These are phyloP conservation scores for Stichodactyla helianthus DNA, from an alignment of 64 coral and sea anemone species.

Conservation along the genomic window DNA sequence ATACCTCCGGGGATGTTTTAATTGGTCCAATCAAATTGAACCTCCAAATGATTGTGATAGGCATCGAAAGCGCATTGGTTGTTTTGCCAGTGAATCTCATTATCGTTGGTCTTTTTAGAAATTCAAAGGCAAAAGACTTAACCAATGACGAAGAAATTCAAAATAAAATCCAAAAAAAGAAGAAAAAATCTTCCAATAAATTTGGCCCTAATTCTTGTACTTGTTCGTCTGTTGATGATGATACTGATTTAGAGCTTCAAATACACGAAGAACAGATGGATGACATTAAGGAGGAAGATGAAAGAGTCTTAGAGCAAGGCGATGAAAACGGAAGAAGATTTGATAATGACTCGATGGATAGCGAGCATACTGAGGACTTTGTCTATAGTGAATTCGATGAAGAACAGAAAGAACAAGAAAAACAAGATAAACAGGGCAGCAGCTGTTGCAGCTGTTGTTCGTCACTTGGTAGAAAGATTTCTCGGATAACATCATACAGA, in stretches of 20 bases:
- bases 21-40: constrained; percentile 61
- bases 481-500: neutral
- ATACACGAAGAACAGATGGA: neutral
- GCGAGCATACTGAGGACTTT: neutral
- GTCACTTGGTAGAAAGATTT: neutral
- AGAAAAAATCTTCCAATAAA: neutral
- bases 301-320: neutral
- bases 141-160: neutral
- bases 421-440: neutral
- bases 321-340: neutral
- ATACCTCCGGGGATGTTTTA: constrained; percentile 33
- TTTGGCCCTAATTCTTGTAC: neutral
- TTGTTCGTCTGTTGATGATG: neutral
- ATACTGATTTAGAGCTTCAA: neutral
- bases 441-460: neutral
- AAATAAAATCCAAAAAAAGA: constrained; percentile 1
- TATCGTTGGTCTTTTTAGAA: constrained; percentile 60
- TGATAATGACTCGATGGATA: neutral
- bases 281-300: neutral
- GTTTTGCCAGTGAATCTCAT: constrained; percentile 64
- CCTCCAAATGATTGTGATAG: constrained; percentile 44
- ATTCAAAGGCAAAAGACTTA: constrained; percentile 36
- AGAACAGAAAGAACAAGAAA: neutral
- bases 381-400: neutral
- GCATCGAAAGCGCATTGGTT: constrained; percentile 49